phyloP scores from a whole-genome alignment of 2,113 vertebrate species.

The Oryzias curvinotus region DNA sequence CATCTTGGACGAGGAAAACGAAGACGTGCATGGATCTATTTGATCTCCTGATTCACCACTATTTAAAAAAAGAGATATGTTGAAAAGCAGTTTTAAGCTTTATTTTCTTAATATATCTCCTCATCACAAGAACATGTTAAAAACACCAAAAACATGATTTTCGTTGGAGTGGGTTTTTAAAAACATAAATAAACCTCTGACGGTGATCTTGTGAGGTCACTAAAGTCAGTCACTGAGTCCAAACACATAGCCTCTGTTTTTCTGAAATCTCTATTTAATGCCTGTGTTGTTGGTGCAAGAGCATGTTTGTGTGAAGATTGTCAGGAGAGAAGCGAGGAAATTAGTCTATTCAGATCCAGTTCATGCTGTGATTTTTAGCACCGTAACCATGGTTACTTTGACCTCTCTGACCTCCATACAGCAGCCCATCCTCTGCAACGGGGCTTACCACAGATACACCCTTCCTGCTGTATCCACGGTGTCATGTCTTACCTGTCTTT shows the following conservation, averaged over 20 bases:
- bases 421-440: slow-evolving; percentile 1
- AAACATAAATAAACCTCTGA: slow-evolving; percentile 23
- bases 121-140: too few relatives aligned
- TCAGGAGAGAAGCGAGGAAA: slow-evolving; percentile 33
- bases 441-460: slow-evolving; percentile 22
- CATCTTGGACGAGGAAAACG: too few relatives aligned
- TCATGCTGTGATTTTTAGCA: slow-evolving; percentile 45
- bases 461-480: slow-evolving; percentile 36
- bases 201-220: slow-evolving; percentile 39
- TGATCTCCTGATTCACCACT: too few relatives aligned
- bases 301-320: slow-evolving; percentile 43
- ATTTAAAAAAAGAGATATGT: too few relatives aligned
- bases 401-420: slow-evolving; percentile 6
- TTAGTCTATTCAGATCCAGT: slow-evolving; percentile 14
- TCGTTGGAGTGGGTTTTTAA: neutral
- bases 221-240: too few relatives aligned
- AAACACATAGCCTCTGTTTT: neutral
- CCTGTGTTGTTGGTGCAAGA: slow-evolving; percentile 7
- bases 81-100: too few relatives aligned
- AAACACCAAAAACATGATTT: too few relatives aligned
- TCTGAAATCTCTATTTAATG: slow-evolving; percentile 11
- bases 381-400: slow-evolving; percentile 33
- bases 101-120: too few relatives aligned
- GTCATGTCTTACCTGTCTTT: slow-evolving; percentile 31
- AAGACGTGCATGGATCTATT: too few relatives aligned